Evolutionary conservation across 2,888 invertebrate species (phyloP), one percentile per base, ranked within the genome.

Genomic region (Macaria liturata): DNA sequence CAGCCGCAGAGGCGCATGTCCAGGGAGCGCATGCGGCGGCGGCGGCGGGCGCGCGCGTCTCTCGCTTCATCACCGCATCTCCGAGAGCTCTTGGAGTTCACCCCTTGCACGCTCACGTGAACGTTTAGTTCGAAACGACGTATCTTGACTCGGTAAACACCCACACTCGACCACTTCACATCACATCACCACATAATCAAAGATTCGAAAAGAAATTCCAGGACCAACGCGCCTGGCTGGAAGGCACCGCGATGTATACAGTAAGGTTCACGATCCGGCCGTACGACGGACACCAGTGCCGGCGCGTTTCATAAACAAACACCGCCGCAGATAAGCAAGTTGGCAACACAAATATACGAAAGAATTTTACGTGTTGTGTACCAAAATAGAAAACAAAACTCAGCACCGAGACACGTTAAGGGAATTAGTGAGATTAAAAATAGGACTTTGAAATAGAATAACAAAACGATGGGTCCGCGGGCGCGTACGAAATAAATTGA

Each of bases 1-100:
- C 91, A 91, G 78, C 88, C 85, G 81, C 91, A 91, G 72, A 91
- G 85, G 78, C 91, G 91, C 91, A 91, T 91, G 80, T 84, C 77
- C 75, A 76, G 80, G 71, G 83, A 67, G 78, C 84, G 84, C 82
- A 76, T 78, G 77, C 80, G 83, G 68, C 72, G 75, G 76, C 80
- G 82, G 78, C 79, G 81, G 66, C 73, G 75, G 66, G 80, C 78
- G 76, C 84, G 80, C 81, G 77, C 80, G 69, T 68, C 76, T 67
- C 71, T 73, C 71, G 74, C 72, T 67, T 73, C 86, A 82, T 86
- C 82, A 81, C 86, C 82, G 78, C 76, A 84, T 86, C 72, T 70
- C 75, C 73, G 74, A 61, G 65, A 64, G 68, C 67, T 65, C 54
- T 71, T 66, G 65, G 70, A 66, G 61, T 71, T 70, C 59, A 70